These are phyloP conservation scores for Styela plicata DNA, from an alignment of 23 tunicate genomes.

Conservation along the genomic window DNA sequence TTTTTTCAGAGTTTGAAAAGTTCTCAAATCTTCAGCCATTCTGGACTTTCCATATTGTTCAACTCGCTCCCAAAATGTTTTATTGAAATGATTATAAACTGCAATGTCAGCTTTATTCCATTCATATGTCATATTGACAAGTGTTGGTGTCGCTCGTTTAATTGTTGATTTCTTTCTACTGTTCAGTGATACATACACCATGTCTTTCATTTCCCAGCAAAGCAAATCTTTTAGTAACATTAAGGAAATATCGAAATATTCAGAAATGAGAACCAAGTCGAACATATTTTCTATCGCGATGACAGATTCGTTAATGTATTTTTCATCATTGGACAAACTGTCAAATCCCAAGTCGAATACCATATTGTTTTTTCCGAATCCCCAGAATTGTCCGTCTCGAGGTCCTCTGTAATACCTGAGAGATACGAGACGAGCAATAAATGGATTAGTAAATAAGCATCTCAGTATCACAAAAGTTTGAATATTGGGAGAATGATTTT, in stretches of 20 bases:
- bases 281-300: conserved; percentile 38
- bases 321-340: conserved; percentile 38
- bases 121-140: conserved; percentile 3
- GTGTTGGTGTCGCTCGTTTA: not conserved
- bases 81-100: conserved; percentile 44
- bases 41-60: conserved; percentile 40
- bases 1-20: conserved; percentile 28
- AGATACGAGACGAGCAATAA: too few relatives aligned
- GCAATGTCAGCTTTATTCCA: conserved; percentile 69
- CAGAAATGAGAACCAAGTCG: conserved; percentile 58
- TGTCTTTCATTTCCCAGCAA: conserved; percentile 49
- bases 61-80: conserved; percentile 66
- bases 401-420: conserved; percentile 47
- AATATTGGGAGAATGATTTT: too few relatives aligned
- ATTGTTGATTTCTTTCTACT: conserved; percentile 15
- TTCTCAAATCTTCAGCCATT: conserved; percentile 35
- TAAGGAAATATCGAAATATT: conserved; percentile 79
- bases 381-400: conserved; percentile 35
- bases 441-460: too few relatives aligned
- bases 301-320: conserved; percentile 35
- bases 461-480: too few relatives aligned
- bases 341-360: conserved; percentile 66
- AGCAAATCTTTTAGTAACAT: conserved; percentile 53
- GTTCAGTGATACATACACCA: conserved; percentile 39
- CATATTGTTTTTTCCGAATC: conserved; percentile 70